Evolutionary conservation across 2,113 vertebrate genomes (phyloP), one percentile per base, ranked within the genome.

Genomic region (Coregonus clupeaformis): DNA sequence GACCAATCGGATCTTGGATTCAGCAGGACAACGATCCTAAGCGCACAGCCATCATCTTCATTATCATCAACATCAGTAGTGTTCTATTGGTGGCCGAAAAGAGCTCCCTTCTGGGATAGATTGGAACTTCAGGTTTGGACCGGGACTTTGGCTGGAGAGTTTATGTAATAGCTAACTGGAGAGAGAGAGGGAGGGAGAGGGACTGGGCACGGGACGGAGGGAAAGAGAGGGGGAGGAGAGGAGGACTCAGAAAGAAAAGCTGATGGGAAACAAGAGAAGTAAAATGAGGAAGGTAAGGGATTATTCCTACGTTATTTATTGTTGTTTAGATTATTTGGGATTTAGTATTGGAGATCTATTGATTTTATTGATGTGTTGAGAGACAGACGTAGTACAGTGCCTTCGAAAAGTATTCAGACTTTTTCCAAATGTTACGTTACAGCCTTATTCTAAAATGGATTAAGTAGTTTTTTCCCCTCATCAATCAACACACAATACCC

Each of bases 201-300:
- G 82, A 62, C 78, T 70, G 76, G 32, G 13, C 57, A 57, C 49
- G 6, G 36, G 70, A 67, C 29, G 45, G 55, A 22, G 65, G 6
- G 6, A 57, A 52, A 60, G 29, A 71, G 27, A 45, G 73, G 55
- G 62, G 27, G 47, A 59, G 64, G 27, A 55, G 55, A 27, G 77
- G 74, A 52, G 45, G 60, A 76, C 52, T 30, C 66, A 22, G 11
- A 30, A 63, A 49, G 71, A 49, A 45, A 45, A 45, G 67, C 72
- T 80, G 80, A 94, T 94, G 92, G 92, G 93, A 89, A 91, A 93
- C 80, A 91, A 89, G 87, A 91, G 85, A 78, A 87, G 83, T 77
- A 88, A 85, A 77, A 83, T 79, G 59, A 90, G 81, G 67, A 91
- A 90, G 93, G 92, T 93, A 93, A 92, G 90, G 59, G 74, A 73